Conservation (phyloP, 2,113 vertebrate species). For the Apodemus sylvaticus region DNA sequence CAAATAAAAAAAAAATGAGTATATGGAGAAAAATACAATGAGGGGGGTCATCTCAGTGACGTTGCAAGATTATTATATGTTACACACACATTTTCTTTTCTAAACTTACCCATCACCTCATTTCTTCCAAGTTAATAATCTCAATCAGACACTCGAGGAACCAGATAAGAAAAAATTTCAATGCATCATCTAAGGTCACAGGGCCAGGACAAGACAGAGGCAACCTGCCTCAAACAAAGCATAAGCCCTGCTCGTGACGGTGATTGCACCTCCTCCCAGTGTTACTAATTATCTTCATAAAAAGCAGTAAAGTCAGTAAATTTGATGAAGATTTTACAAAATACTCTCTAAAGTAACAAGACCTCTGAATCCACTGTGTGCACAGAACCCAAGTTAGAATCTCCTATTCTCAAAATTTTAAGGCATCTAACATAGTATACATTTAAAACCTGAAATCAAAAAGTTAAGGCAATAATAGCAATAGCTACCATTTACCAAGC, state of each 20-base stretch:
- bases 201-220: not conserved
- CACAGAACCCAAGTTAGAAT: conserved; percentile 16
- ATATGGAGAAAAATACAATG: conserved; percentile 26
- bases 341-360: not conserved
- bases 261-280: not conserved
- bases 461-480: not conserved
- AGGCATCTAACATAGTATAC: not conserved
- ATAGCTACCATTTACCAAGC: conserved; percentile 21
- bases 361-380: not conserved
- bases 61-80: not conserved
- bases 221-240: not conserved
- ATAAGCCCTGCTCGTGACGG: not conserved
- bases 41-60: not conserved
- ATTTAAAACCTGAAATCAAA: conserved; percentile 35
- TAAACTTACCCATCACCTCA: not conserved
- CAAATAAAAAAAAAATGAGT: conserved; percentile 33
- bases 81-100: not conserved
- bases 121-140: conserved; percentile 15
- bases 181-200: not conserved
- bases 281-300: conserved; percentile 13
- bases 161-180: not conserved
- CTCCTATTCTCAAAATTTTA: not conserved
- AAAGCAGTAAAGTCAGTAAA: not conserved
- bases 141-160: conserved; percentile 16
- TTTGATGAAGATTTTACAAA: conserved; percentile 41